A percentile compares a stretch with the other conserved stretches of the same genome.
Evolutionary conservation across 2,797 vertebrate genomes (phyloP).

Genomic region (Eremophila alpestris): DNA sequence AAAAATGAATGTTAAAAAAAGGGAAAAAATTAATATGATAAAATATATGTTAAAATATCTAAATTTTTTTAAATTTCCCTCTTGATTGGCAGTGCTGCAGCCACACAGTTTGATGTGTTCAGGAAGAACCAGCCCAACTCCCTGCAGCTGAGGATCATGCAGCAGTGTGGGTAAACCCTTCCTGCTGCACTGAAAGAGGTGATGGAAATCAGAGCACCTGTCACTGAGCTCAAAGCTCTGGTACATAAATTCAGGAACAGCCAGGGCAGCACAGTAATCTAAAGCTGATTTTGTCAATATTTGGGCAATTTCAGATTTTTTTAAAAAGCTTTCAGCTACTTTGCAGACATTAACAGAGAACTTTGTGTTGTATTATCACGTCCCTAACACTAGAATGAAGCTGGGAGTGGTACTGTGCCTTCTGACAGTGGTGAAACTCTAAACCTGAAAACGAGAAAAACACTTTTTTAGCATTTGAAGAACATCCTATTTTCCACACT

Average conservation of each 20-base stretch:
- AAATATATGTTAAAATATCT: not conserved
- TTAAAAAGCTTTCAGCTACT: not conserved
- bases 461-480: not conserved
- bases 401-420: not conserved
- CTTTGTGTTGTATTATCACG: not conserved
- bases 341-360: not conserved
- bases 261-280: not conserved
- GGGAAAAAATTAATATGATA: rapidly evolving
- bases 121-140: not conserved
- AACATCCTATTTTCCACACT: rapidly evolving
- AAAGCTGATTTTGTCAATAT: not conserved
- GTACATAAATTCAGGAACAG: not conserved
- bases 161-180: not conserved
- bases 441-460: not conserved
- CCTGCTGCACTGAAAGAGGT: not conserved
- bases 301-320: not conserved
- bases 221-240: not conserved
- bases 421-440: not conserved
- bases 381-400: not conserved
- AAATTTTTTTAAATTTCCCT: not conserved
- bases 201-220: not conserved
- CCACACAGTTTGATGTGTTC: not conserved
- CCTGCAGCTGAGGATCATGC: not conserved
- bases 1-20: not conserved
- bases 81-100: not conserved